Evolutionary conservation across 2,797 vertebrate genomes (phyloP).

Genomic region (Gymnothorax reevesii): DNA sequence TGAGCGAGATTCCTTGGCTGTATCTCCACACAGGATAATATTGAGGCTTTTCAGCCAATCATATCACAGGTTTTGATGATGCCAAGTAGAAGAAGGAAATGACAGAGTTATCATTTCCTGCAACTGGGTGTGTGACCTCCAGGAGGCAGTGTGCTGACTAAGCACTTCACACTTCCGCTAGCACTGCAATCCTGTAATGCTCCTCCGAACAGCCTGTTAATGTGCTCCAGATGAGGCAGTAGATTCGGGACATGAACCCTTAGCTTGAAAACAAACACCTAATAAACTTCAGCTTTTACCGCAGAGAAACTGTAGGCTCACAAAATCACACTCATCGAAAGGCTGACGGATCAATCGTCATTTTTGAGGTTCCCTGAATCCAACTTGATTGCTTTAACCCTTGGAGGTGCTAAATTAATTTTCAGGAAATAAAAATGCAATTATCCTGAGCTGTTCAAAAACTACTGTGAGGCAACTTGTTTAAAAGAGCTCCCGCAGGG

Average conservation of each 20-base stretch:
- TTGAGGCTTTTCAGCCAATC: conserved; percentile 22
- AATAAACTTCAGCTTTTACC: conserved; percentile 35
- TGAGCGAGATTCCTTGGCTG: not conserved
- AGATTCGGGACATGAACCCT: conserved; percentile 43
- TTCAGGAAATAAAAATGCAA: too few relatives aligned
- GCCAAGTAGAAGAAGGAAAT: not conserved
- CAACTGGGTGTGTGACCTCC: conserved; percentile 4
- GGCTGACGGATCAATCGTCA: not conserved
- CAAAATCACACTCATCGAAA: not conserved
- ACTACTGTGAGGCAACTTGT: too few relatives aligned
- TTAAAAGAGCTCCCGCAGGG: too few relatives aligned
- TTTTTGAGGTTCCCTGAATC: not conserved
- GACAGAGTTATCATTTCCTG: not conserved
- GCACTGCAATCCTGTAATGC: conserved; percentile 9
- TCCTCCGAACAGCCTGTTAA: conserved; percentile 29
- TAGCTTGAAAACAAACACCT: conserved; percentile 42
- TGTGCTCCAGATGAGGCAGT: conserved; percentile 47
- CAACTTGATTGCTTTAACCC: not conserved
- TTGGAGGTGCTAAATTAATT: too few relatives aligned
- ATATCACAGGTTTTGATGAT: conserved; percentile 14
- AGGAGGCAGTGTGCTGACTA: conserved; percentile 21
- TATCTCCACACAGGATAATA: not conserved
- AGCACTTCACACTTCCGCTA: conserved; percentile 5
- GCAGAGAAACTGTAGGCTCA: conserved; percentile 19
- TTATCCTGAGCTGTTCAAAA: too few relatives aligned